Evolutionary conservation across 2,113 vertebrate species (phyloP), one percentile per base, ranked within the genome.

Genomic region (Halcyon senegalensis): DNA sequence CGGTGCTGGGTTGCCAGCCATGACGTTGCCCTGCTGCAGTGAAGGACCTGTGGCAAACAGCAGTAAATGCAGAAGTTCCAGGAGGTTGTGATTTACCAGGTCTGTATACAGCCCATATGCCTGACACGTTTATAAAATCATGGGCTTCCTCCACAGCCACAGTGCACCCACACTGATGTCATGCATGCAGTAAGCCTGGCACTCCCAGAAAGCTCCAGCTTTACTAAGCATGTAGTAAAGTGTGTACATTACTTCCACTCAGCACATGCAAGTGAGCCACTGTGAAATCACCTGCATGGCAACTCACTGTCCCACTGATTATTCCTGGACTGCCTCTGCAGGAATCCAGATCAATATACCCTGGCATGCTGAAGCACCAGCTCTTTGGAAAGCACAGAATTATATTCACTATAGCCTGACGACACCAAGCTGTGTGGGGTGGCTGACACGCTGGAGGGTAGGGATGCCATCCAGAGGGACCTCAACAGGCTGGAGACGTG

Each of bases 1-100:
- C 37, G 3, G 4, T 30, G 33, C 2, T 56, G 18, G 2, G 27
- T 5, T 66, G 39, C 55, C 3, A 1, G 20, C 12, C 19, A n/a
- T 48, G 35, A 35, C 0, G 0, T 7, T 18, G 62, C 41, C 15
- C 7, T 25, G 21, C 46, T 58, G 60, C 53, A 86, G 5, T 9
- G 24, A 56, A 89, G 41, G 31, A 50, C 44, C 53, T 50, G 11
- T 2, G 6, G 50, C 37, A 75, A 88, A 51, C 25, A 35, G 46
- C 16, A 56, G 20, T 13, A 63, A 89, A 82, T 30, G 28, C 33
- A 41, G 41, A 68, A 58, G 30, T 14, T 67, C 15, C 24, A 58
- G 80, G 58, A 56, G 58, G 23, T 28, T 53, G 41, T 35, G 9
- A 50, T 43, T 66, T 81, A 76, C n/a, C 1, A 0, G 24, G 51